These are phyloP conservation scores for Drosophila kepulauana DNA, from an alignment of 1,140 invertebrate species.

Conservation along the genomic window DNA sequence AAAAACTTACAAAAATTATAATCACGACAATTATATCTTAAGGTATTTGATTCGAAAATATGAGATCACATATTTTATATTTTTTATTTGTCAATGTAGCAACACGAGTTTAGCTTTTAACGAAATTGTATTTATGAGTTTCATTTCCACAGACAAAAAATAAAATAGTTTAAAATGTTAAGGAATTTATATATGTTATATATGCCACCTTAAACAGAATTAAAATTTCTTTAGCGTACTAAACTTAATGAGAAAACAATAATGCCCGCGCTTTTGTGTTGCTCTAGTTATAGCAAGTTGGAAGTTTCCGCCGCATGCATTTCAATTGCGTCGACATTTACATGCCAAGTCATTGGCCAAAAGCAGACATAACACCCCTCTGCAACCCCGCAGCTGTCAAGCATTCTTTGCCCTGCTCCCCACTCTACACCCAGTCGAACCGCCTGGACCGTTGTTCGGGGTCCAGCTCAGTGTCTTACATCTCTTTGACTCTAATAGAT, in stretches of 20 bases:
- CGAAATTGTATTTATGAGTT: too few relatives aligned
- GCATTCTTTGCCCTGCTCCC: neutral
- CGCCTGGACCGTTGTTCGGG: neutral
- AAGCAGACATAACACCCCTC: conserved; percentile 3
- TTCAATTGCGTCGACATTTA: conserved; percentile 81
- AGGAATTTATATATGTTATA: too few relatives aligned
- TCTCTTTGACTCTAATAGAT: conserved; percentile 84
- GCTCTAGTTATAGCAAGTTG: conserved; percentile 59
- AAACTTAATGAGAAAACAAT: conserved; percentile 12
- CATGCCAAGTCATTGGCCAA: conserved; percentile 76
- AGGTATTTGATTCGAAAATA: neutral
- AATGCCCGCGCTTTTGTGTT: conserved; percentile 23
- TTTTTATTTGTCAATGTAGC: neutral
- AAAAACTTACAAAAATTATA: too few relatives aligned
- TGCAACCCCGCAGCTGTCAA: neutral
- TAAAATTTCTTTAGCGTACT: neutral
- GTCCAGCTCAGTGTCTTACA: conserved; percentile 65
- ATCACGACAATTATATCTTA: too few relatives aligned
- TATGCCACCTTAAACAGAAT: neutral
- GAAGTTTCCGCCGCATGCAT: conserved; percentile 71
- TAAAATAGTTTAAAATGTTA: too few relatives aligned
- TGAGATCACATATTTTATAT: neutral
- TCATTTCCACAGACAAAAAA: too few relatives aligned
- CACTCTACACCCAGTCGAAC: neutral
- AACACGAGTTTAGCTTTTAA: neutral